phyloP scores from a whole-genome alignment of 2,888 invertebrate species.

The Zele albiditarsus region DNA sequence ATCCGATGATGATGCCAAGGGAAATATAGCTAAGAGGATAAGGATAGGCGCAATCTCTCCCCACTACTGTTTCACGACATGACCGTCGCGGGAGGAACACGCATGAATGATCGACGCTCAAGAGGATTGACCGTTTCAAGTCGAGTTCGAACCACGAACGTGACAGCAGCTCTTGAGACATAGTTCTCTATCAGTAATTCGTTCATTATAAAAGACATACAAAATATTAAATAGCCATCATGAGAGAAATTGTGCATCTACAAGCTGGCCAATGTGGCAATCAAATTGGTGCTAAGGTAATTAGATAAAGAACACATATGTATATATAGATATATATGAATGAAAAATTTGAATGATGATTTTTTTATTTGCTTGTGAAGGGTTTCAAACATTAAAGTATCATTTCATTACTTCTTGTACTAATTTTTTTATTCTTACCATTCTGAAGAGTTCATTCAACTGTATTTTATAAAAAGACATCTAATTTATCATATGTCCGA shows the following conservation, averaged over 20 bases:
- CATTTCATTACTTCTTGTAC: not conserved
- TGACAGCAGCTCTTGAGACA: conserved; percentile 35
- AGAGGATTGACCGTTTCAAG: conserved; percentile 44
- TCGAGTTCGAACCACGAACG: conserved; percentile 40
- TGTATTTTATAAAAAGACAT: not conserved
- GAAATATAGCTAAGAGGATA: conserved; percentile 12
- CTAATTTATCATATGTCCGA: not conserved
- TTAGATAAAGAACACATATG: no score
- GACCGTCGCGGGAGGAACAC: conserved; percentile 10
- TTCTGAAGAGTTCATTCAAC: conserved; percentile 12
- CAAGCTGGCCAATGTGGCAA: conserved; percentile 96
- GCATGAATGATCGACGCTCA: conserved; percentile 38
- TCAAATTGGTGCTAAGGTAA: conserved; percentile 94
- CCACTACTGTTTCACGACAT: conserved; percentile 3
- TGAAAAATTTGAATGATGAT: not conserved
- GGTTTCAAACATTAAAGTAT: not conserved
- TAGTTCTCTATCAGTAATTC: conserved; percentile 13
- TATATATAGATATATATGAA: not conserved
- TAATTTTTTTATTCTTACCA: not conserved
- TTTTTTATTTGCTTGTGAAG: not conserved
- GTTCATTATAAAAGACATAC: not conserved
- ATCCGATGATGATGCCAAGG: not conserved
- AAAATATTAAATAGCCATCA: conserved; percentile 67
- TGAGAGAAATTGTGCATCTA: conserved; percentile 96
- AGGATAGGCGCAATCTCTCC: not conserved